Conservation (phyloP, 2,888 invertebrate species). For the Tipula vernalis region DNA sequence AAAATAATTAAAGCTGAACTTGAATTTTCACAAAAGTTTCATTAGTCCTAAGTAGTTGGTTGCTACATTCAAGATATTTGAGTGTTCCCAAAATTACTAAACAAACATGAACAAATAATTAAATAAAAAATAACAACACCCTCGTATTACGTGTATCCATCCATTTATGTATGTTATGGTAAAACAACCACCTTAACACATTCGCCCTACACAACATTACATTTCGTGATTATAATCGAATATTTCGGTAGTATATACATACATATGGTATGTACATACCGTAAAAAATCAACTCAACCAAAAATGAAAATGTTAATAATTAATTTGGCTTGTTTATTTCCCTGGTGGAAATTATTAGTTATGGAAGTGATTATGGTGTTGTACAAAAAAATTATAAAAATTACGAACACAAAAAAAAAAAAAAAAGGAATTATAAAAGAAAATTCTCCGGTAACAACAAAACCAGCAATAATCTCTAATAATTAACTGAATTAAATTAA, state of each 20-base stretch:
- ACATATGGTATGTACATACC: neutral
- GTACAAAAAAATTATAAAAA: neutral
- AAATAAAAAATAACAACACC: too few relatives aligned
- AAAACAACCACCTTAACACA: too few relatives aligned
- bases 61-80: too few relatives aligned
- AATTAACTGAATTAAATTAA: neutral
- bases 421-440: neutral
- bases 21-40: too few relatives aligned
- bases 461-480: neutral
- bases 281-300: neutral
- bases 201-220: neutral
- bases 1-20: too few relatives aligned
- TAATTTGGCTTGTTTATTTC: neutral
- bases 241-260: neutral
- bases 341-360: neutral
- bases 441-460: neutral
- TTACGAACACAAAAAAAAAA: neutral
- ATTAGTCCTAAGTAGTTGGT: too few relatives aligned
- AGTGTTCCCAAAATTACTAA: too few relatives aligned
- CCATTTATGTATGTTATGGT: too few relatives aligned
- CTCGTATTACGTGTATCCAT: too few relatives aligned
- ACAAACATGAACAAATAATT: too few relatives aligned
- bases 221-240: neutral
- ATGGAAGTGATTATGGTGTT: neutral
- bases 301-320: constrained; percentile 4